Percentiles rank a stretch among this genome's conserved stretches.
These are phyloP conservation scores for Empidonax traillii DNA, from an alignment of 2,113 vertebrate species.

Conservation along the genomic window DNA sequence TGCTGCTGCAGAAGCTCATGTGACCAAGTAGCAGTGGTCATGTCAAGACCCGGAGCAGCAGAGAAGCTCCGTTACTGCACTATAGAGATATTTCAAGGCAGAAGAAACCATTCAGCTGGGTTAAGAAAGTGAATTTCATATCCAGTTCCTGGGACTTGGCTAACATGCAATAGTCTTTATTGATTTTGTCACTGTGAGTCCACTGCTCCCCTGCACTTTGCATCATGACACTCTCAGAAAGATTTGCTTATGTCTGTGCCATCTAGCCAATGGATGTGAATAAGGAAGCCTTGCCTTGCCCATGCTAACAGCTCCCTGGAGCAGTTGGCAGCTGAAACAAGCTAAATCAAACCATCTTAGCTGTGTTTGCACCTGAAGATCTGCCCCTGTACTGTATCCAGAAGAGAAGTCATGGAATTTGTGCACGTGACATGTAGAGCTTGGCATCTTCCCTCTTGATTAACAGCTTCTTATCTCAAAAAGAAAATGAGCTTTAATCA, in stretches of 20 bases:
- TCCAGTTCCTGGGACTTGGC: background rate
- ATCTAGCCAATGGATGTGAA: background rate
- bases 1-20: background rate
- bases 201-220: background rate
- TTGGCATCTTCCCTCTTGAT: background rate
- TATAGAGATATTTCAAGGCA: background rate
- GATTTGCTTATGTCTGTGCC: background rate
- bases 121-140: background rate
- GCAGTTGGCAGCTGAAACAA: background rate
- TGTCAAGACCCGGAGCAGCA: background rate
- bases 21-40: background rate
- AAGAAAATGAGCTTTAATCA: background rate
- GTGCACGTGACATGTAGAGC: background rate
- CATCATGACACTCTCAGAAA: background rate
- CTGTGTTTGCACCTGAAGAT: background rate
- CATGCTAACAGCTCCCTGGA: background rate
- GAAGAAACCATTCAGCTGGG: fast-evolving
- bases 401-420: background rate
- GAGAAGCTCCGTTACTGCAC: background rate
- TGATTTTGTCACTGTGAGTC: background rate
- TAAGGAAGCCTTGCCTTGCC: background rate
- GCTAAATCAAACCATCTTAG: background rate
- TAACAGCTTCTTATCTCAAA: background rate
- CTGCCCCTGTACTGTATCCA: background rate
- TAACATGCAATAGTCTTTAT: background rate